A percentile compares a stretch with the other conserved stretches of the same genome.
These are phyloP conservation scores for Psylliodes chrysocephalus DNA, from an alignment of 2,888 invertebrate genomes.

Conservation along the genomic window DNA sequence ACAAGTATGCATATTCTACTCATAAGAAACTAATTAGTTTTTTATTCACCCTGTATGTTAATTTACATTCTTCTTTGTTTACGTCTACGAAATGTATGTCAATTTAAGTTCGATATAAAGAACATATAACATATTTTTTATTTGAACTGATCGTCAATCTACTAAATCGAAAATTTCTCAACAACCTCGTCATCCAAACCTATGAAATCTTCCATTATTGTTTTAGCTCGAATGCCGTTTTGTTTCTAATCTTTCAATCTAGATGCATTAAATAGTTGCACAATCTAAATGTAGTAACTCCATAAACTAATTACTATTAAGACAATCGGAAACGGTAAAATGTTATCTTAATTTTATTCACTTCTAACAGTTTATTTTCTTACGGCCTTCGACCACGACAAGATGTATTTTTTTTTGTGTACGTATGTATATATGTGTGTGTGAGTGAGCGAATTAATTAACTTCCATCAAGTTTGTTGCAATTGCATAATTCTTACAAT, in stretches of 20 bases:
- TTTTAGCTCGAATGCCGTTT: neutral
- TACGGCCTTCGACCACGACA: slow-evolving; percentile 16
- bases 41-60: no score
- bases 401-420: slow-evolving; percentile 16
- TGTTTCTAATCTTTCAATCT: slow-evolving; percentile 2
- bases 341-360: slow-evolving; percentile 32
- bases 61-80: no score
- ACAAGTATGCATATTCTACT: no score
- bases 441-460: neutral
- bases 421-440: no score
- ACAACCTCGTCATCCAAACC: neutral
- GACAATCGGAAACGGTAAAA: slow-evolving; percentile 37
- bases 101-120: no score
- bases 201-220: neutral
- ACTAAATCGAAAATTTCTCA: no score
- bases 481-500: neutral
- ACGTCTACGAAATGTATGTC: no score
- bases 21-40: no score
- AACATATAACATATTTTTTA: no score
- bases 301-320: slow-evolving; percentile 27
- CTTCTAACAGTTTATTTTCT: slow-evolving; percentile 25
- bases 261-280: slow-evolving; percentile 22
- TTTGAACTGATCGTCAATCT: no score
- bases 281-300: slow-evolving; percentile 21
- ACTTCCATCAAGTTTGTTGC: neutral